These are phyloP conservation scores for Poecilia wingei DNA, from an alignment of 2,797 vertebrate species.

Conservation along the genomic window DNA sequence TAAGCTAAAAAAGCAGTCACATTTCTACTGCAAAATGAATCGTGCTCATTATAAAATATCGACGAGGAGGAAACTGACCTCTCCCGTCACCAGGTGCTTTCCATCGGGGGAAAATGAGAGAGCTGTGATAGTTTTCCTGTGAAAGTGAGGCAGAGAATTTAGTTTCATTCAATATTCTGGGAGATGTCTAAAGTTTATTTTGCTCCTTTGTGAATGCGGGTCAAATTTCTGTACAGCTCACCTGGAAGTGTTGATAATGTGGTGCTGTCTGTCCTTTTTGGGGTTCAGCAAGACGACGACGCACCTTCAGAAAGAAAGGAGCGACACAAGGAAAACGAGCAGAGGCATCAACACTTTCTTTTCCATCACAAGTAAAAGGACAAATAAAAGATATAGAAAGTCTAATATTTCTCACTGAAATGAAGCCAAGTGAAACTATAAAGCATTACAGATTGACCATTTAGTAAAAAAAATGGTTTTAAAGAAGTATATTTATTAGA, in stretches of 20 bases:
- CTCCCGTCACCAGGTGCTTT: constrained; percentile 94
- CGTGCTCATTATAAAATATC: too few species aligned
- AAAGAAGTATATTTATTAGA: too few species aligned
- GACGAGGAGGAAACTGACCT: constrained; percentile 81
- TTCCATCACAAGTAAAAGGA: background rate
- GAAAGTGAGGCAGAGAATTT: constrained; percentile 7
- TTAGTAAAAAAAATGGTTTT: background rate
- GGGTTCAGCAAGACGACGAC: constrained; percentile 94
- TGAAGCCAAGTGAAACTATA: background rate
- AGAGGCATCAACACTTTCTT: background rate
- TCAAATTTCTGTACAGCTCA: constrained; percentile 52
- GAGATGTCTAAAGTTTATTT: background rate
- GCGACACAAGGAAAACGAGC: background rate
- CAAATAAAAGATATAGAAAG: background rate
- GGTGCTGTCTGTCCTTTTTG: constrained; percentile 89
- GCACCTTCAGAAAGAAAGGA: constrained; percentile 79
- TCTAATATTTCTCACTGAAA: background rate
- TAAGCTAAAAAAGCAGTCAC: background rate
- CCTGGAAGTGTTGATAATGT: constrained; percentile 94
- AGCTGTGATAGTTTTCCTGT: constrained; percentile 94
- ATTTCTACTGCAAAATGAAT: background rate
- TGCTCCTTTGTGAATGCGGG: background rate
- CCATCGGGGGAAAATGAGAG: constrained; percentile 95
- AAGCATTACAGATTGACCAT: background rate
- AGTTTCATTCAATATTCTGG: background rate